Percentiles rank a stretch among this genome's conserved stretches.
These are phyloP conservation scores for Urocynchramus pylzowi DNA, from an alignment of 2,113 vertebrate genomes.

Conservation along the genomic window DNA sequence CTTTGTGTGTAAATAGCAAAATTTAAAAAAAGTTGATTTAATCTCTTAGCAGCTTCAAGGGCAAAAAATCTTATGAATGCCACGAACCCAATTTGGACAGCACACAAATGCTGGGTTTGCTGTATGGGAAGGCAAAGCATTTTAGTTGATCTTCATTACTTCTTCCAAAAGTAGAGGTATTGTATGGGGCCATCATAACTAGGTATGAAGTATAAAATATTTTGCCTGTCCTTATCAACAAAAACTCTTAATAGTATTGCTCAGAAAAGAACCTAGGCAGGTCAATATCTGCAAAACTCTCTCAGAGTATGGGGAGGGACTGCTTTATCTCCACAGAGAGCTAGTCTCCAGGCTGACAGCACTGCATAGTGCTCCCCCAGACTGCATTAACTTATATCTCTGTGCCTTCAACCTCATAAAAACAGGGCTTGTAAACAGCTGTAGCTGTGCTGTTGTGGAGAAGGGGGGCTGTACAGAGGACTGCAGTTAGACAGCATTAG, in stretches of 20 bases:
- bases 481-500: neutral
- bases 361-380: neutral
- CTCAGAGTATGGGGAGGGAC: neutral
- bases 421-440: neutral
- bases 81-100: neutral
- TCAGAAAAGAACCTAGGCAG: neutral
- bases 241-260: neutral
- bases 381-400: neutral
- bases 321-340: neutral
- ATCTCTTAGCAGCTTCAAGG: neutral
- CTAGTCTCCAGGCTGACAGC: neutral
- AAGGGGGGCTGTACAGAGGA: neutral
- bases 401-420: neutral
- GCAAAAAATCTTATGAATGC: neutral
- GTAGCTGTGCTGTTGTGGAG: neutral
- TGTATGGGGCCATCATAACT: neutral
- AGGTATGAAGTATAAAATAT: neutral
- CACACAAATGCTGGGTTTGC: neutral
- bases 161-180: neutral
- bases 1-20: neutral
- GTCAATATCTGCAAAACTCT: neutral
- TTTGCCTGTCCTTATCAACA: neutral
- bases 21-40: neutral
- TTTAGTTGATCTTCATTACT: neutral
- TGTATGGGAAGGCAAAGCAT: rapidly evolving